These are phyloP conservation scores for Cephus rjabovi DNA, from an alignment of 2,888 invertebrate species.

Conservation along the genomic window DNA sequence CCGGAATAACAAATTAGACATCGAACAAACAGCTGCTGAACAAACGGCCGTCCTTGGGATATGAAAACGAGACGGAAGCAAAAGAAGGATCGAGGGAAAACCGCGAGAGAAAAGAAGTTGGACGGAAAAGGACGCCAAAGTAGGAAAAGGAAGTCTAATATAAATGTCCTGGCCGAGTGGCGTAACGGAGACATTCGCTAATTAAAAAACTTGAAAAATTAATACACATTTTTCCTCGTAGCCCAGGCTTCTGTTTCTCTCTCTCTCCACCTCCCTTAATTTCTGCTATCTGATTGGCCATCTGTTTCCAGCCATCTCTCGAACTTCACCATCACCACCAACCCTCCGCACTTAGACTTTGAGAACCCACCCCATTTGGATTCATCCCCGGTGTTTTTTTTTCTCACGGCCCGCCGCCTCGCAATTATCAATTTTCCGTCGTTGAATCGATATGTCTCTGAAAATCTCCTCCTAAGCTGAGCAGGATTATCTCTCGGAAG, in stretches of 20 bases:
- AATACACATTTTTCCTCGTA: constrained; percentile 65
- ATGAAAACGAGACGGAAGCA: constrained; percentile 6
- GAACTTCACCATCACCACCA: constrained; percentile 24
- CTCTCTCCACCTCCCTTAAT: constrained; percentile 54
- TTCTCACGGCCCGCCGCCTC: neutral
- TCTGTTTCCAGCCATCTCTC: constrained; percentile 59
- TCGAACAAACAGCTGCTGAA: too few species aligned
- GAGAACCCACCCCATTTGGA: constrained; percentile 2
- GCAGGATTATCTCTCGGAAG: too few species aligned
- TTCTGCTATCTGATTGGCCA: constrained; percentile 66
- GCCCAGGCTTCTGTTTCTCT: constrained; percentile 44
- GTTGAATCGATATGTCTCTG: too few species aligned
- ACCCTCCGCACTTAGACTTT: neutral
- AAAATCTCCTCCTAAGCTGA: too few species aligned
- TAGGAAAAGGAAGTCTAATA: constrained; percentile 49
- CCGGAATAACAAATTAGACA: constrained; percentile 53
- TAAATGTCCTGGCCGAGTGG: constrained; percentile 62
- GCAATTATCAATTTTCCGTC: too few species aligned
- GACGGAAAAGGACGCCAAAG: neutral
- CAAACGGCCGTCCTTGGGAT: neutral
- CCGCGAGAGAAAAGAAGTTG: constrained; percentile 13
- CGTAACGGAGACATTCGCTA: constrained; percentile 66
- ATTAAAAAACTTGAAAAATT: constrained; percentile 68
- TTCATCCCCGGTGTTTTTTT: constrained; percentile 2
- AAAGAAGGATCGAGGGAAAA: constrained; percentile 17